phyloP scores from a whole-genome alignment of 2,113 vertebrate genomes.

The Opisthocomus hoazin region DNA sequence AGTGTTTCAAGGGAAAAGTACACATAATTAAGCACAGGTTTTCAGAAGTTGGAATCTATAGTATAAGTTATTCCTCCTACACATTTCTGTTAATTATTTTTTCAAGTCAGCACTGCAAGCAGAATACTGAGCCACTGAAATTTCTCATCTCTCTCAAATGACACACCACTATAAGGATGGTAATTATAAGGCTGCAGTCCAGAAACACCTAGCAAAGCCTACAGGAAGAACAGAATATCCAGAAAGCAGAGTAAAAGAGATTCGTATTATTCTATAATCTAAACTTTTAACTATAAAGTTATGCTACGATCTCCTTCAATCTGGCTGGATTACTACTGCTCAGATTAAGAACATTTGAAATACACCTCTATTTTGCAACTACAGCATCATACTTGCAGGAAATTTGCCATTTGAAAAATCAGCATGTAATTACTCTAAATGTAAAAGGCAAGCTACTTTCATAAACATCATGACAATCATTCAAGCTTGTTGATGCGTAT shows the following conservation, averaged over 20 bases:
- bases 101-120: neutral
- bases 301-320: neutral
- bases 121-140: neutral
- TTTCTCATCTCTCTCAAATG: neutral
- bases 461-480: neutral
- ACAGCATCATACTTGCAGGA: neutral
- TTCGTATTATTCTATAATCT: neutral
- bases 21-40: neutral
- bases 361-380: neutral
- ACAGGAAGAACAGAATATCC: neutral
- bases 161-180: neutral
- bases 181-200: neutral
- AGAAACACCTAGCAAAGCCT: neutral
- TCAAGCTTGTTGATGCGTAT: neutral
- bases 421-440: conserved; percentile 2
- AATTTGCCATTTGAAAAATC: neutral
- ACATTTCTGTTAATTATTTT: neutral
- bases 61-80: neutral
- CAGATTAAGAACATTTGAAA: neutral
- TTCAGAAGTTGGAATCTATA: neutral
- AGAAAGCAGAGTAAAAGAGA: neutral
- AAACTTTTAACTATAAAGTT: neutral
- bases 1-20: neutral
- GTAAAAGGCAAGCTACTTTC: neutral
- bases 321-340: neutral